These are phyloP conservation scores for Alca torda DNA, from an alignment of 2,797 vertebrate species.

Conservation along the genomic window DNA sequence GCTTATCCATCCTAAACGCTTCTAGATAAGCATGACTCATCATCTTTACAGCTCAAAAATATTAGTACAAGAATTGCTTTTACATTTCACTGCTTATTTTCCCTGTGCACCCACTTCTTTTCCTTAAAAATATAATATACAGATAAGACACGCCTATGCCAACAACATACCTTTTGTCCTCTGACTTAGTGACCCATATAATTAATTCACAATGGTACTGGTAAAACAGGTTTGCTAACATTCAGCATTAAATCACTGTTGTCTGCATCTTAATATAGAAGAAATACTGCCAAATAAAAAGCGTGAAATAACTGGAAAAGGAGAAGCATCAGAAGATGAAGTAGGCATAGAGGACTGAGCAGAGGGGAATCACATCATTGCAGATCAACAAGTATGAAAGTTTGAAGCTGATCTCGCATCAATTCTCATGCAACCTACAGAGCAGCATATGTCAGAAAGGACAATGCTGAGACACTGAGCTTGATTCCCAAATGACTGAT, in stretches of 20 bases:
- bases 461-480: neutral
- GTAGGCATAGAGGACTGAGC: neutral
- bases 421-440: neutral
- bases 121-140: neutral
- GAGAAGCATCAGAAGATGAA: neutral
- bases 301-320: neutral
- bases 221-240: neutral
- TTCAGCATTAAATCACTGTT: neutral
- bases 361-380: neutral
- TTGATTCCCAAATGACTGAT: neutral
- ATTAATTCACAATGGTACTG: neutral
- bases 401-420: neutral
- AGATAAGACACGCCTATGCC: neutral
- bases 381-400: neutral
- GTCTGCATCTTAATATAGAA: neutral
- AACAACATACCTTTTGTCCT: neutral
- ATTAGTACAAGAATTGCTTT: neutral
- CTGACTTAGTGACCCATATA: neutral
- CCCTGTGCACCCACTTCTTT: fast-evolving
- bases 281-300: neutral
- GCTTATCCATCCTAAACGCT: neutral
- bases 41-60: neutral
- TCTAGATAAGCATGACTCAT: neutral
- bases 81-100: neutral
- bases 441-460: neutral